Percentiles rank a stretch among this genome's conserved stretches.
Evolutionary conservation across 2,113 vertebrate genomes (phyloP).

Genomic region (Tursiops truncatus): DNA sequence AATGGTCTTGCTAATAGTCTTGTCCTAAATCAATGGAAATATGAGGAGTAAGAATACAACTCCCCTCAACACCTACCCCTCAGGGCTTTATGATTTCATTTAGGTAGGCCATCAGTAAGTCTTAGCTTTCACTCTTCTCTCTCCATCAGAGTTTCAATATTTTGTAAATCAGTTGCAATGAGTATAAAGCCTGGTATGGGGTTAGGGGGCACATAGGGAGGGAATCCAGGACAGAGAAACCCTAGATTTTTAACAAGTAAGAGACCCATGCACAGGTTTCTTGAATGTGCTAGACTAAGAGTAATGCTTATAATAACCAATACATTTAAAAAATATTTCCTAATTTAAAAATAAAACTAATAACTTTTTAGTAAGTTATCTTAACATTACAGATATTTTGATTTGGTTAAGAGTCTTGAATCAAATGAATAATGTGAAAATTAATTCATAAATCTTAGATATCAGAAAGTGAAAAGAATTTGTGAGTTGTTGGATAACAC

Average conservation of each 20-base stretch:
- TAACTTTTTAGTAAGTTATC: slow-evolving; percentile 12
- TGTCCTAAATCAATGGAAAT: background rate
- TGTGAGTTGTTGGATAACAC: background rate
- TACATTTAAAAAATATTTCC: background rate
- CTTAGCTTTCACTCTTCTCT: background rate
- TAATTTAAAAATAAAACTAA: slow-evolving; percentile 18
- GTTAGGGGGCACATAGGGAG: fast-evolving
- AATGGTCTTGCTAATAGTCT: background rate
- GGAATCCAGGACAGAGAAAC: background rate
- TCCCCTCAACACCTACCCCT: background rate
- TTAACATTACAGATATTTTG: background rate
- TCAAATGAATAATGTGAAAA: background rate
- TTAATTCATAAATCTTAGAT: background rate
- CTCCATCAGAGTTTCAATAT: background rate
- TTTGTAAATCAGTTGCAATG: background rate
- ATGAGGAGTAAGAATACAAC: background rate
- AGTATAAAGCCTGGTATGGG: background rate
- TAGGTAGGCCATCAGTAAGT: background rate
- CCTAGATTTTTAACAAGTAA: background rate
- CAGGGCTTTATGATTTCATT: background rate
- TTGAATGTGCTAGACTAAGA: background rate
- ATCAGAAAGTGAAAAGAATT: background rate
- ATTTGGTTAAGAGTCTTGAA: background rate
- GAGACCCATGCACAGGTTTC: fast-evolving
- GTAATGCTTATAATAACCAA: background rate